Evolutionary conservation across 1,140 invertebrate genomes (phyloP).

Genomic region (Pantala flavescens): DNA sequence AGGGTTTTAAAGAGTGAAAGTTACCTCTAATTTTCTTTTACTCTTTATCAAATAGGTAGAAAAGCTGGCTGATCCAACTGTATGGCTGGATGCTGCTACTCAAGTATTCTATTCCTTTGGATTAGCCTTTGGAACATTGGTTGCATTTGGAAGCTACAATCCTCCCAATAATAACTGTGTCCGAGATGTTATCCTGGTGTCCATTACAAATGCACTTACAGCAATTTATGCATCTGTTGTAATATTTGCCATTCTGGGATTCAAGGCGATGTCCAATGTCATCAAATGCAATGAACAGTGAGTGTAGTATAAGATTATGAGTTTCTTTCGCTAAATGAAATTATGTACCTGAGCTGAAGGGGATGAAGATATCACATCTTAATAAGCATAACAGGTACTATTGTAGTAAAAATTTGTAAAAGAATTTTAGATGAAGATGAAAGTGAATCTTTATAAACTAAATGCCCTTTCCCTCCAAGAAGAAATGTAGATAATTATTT

Average conservation of each 20-base stretch:
- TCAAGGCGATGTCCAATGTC: constrained; percentile 72
- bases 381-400: neutral
- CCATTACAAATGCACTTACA: constrained; percentile 79
- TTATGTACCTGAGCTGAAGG: neutral
- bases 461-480: too few relatives aligned
- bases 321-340: neutral
- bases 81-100: constrained; percentile 89
- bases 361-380: neutral
- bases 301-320: constrained; percentile 31
- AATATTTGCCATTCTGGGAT: constrained; percentile 78
- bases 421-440: too few relatives aligned
- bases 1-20: too few relatives aligned
- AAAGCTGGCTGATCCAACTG: constrained; percentile 65
- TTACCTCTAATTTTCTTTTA: too few relatives aligned
- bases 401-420: neutral
- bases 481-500: too few relatives aligned
- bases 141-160: constrained; percentile 86
- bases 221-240: constrained; percentile 90
- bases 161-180: constrained; percentile 83
- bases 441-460: too few relatives aligned
- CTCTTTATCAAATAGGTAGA: constrained; percentile 45
- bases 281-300: constrained; percentile 65
- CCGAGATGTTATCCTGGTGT: constrained; percentile 78
- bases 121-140: constrained; percentile 82
- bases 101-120: constrained; percentile 95